Percentiles rank a stretch among this genome's conserved stretches.
Evolutionary conservation across 1,140 invertebrate species (phyloP).

Genomic region (Babylonia areolata): DNA sequence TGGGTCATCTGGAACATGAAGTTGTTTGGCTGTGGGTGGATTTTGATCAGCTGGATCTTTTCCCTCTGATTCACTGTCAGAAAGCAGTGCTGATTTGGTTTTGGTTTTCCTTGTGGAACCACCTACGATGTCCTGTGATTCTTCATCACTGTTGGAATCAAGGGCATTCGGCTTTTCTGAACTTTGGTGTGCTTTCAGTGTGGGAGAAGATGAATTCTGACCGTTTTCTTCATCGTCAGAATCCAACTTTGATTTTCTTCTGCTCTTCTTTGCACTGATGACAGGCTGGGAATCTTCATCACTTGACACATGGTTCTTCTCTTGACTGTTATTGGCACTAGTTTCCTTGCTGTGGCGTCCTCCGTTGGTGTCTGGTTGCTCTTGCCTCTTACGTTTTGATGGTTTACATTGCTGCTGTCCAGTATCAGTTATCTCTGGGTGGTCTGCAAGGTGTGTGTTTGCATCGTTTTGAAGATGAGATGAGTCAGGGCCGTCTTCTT

Average conservation of each 20-base stretch:
- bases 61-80: slow-evolving; percentile 8
- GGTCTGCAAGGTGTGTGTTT: background rate
- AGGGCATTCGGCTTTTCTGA: background rate
- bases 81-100: background rate
- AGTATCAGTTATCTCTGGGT: background rate
- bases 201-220: background rate
- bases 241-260: slow-evolving; percentile 2
- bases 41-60: background rate
- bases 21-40: background rate
- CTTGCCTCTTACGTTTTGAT: background rate
- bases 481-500: background rate
- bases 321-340: too few relatives aligned
- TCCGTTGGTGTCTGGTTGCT: background rate
- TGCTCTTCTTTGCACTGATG: background rate
- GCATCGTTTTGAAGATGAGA: background rate
- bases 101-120: background rate
- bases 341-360: background rate
- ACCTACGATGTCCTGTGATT: background rate
- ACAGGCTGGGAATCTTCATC: background rate
- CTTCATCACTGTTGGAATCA: background rate
- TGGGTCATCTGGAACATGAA: background rate
- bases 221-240: background rate
- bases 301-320: background rate
- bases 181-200: background rate
- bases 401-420: background rate